Base-by-base conservation (phyloP, 1,140 invertebrate species). In the Holotrichia oblita region DNA sequence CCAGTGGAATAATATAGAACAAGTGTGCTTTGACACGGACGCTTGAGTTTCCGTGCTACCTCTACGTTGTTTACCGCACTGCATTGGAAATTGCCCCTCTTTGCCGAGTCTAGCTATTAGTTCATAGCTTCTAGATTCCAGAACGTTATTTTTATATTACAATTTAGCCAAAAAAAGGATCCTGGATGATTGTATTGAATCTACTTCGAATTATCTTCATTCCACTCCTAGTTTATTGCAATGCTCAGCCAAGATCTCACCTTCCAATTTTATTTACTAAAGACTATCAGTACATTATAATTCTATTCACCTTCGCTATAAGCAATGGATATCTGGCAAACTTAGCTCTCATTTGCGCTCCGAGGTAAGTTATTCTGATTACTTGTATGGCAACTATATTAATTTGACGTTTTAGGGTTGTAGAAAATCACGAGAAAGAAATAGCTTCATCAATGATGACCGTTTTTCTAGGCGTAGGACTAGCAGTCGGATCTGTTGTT, bases 321-420 rank as follows among this genome's bases (percentile, higher is more conserved):
- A 92, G 93, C 64, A 98, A 98, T 88, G 97, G 97, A 9, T 98
- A 98, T 87, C 87, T 98, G 3, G 93, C 94, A 34, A 98, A 97
- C 83, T 91, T 97, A 64, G 88, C 92, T 59, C 94, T 98, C 87
- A 93, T 98, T 77, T 92, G 94, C 86, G 93, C 93, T 34, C 96
- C 97, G 40, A 93, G 91, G 96, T 97, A 89, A 91, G 42, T 12
- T 41, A 76, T 42, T 7, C n/a, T 17, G n/a, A n/a, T 4, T 14
- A 17, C 48, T 55, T 59, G 0, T 77, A 27, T 77, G 12, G 4
- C 40, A n/a, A 78, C 24, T 74, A n/a, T 20, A n/a, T 41, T 41
- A 9, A 14, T 3, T 12, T 7, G 40, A 12, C 84, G 90, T 69
- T 90, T 78, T 87, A 96, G 94, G 79, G 88, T 91, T 81, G 96